Base-by-base conservation (phyloP, 2,113 vertebrate species). In the Pteronura brasiliensis region DNA sequence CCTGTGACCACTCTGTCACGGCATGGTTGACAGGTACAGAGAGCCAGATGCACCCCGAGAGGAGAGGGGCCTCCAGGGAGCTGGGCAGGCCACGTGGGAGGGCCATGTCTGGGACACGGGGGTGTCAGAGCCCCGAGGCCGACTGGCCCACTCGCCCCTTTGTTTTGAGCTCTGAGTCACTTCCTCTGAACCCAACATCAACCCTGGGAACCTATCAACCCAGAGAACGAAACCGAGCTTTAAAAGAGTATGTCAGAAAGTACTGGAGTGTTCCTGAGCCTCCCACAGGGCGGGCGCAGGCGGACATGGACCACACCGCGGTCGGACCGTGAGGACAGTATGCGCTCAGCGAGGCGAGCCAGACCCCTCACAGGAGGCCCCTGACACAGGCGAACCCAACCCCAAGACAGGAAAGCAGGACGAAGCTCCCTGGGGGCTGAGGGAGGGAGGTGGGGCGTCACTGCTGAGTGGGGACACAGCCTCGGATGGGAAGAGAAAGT, bases 71-170 rank as follows among this genome's bases (percentile, higher is more conserved):
- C 18, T 1, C 13, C 23, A 11, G 55, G 17, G n/a, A 93, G 71
- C 27, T 42, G 59, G 3, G 8, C 42, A 36, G 57, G 74, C 27
- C 74, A 67, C 12, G 61, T 0, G 39, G 34, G 15, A 27, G n/a
- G 59, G 1, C 59, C 2, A 4, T 11, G 67, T 17, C 59, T 47
- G 29, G 55, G 67, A 74, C 14, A 2, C 0, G 0, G 7, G n/a
- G 55, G 67, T 7, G 18, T 29, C 4, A 29, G 63, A 63, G 44
- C 15, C 39, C 49, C 20, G 31, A 0, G 39, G 29, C 29, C 57
- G 8, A 20, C 8, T 1, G 34, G 39, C n/a, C 23, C 59, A 1
- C 0, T 3, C 0, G 12, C 14, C 6, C 34, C 42, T 94, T 39
- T 4, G 83, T 42, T n/a, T 17, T 17, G 52, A 57, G 49, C 63